phyloP scores from a whole-genome alignment of 2,888 invertebrate species.

The Macropis europaea region DNA sequence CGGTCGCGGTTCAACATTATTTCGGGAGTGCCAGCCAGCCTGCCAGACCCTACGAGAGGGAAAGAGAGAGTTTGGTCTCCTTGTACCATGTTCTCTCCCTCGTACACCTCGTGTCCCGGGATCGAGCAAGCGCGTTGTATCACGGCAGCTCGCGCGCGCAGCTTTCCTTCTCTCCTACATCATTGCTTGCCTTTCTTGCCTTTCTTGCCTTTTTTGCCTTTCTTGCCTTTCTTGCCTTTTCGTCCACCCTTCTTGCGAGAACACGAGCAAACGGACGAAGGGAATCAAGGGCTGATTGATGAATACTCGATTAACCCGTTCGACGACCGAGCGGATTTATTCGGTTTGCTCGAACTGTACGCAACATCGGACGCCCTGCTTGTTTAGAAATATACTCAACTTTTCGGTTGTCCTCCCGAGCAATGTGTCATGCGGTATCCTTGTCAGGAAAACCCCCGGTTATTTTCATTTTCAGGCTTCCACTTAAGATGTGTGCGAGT shows the following conservation, averaged over 20 bases:
- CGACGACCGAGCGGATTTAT: too few relatives aligned
- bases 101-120: slow-evolving; percentile 57
- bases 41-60: slow-evolving; percentile 53
- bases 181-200: background rate
- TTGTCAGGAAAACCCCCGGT: too few relatives aligned
- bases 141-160: slow-evolving; percentile 31
- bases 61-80: slow-evolving; percentile 20
- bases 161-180: slow-evolving; percentile 26
- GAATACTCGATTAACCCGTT: too few relatives aligned
- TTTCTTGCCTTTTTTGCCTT: background rate
- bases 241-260: background rate
- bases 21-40: slow-evolving; percentile 74
- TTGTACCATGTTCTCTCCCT: slow-evolving; percentile 26
- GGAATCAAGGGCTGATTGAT: too few relatives aligned
- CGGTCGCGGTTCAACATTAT: slow-evolving; percentile 66
- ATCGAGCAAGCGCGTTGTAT: slow-evolving; percentile 62
- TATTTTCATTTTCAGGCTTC: too few relatives aligned
- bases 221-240: slow-evolving; percentile 1
- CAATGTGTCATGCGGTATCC: too few relatives aligned
- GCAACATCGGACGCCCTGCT: too few relatives aligned
- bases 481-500: too few relatives aligned
- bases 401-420: too few relatives aligned
- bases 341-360: too few relatives aligned
- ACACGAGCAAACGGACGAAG: too few relatives aligned
- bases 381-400: too few relatives aligned